Conservation (phyloP, 37 sponge, comb jelly and placozoan genomes). For the Geodia barretti region DNA sequence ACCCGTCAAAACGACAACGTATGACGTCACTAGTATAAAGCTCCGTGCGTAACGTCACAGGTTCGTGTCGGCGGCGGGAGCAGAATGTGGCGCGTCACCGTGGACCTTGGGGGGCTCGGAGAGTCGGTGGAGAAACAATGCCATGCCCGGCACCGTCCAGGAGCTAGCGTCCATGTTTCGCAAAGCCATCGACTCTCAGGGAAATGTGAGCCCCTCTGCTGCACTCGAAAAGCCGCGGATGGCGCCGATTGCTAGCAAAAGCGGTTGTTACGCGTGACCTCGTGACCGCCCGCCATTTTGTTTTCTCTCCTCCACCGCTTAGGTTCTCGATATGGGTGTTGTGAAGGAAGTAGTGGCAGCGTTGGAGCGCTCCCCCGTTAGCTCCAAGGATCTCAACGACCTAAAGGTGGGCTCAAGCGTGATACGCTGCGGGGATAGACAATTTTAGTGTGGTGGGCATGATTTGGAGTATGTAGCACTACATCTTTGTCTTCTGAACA, state of each 20-base stretch:
- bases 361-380: constrained; percentile 54
- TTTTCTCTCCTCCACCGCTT: background rate
- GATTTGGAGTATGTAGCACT: background rate
- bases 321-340: constrained; percentile 65
- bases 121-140: constrained; percentile 43
- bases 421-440: too few relatives aligned
- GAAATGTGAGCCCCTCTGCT: constrained; percentile 61
- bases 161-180: constrained; percentile 54
- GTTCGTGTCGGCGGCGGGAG: background rate
- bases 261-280: background rate
- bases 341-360: constrained; percentile 51
- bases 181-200: constrained; percentile 65
- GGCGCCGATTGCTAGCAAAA: background rate
- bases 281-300: constrained; percentile 44
- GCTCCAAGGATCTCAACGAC: constrained; percentile 71
- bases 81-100: constrained; percentile 29
- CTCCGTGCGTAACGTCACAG: constrained; percentile 1
- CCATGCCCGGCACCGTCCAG: constrained; percentile 66
- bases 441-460: constrained; percentile 1
- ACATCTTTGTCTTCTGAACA: background rate
- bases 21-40: constrained; percentile 5
- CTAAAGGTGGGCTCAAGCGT: background rate
- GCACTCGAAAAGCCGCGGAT: background rate
- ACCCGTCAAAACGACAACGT: background rate
- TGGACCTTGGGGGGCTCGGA: background rate